A percentile compares a stretch with the other conserved stretches of the same genome.
Evolutionary conservation across 2,113 vertebrate species (phyloP).

Genomic region (Chaetodon trifascialis): DNA sequence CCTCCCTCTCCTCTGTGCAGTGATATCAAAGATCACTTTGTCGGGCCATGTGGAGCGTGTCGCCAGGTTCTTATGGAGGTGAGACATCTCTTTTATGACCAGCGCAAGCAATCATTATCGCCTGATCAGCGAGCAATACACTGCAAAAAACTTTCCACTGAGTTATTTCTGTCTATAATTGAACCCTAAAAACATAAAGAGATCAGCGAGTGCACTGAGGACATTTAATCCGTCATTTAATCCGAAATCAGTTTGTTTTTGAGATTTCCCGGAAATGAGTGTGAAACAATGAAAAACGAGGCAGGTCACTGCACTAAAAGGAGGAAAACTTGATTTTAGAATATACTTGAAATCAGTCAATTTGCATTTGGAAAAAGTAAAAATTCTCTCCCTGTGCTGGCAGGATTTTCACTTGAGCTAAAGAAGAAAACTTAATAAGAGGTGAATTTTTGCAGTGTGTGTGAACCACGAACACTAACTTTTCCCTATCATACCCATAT

Average conservation of each 20-base stretch:
- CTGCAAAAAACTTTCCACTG: neutral
- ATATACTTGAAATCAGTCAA: neutral
- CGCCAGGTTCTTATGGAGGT: constrained; percentile 97
- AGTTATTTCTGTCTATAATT: neutral
- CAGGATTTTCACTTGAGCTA: neutral
- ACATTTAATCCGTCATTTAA: too few relatives aligned
- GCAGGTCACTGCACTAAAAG: too few relatives aligned
- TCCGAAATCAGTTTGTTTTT: too few relatives aligned
- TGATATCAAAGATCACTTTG: constrained; percentile 87
- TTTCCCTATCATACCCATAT: neutral
- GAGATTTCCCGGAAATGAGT: too few relatives aligned
- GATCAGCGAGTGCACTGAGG: too few relatives aligned
- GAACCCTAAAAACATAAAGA: neutral
- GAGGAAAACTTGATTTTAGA: neutral
- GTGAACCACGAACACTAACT: neutral
- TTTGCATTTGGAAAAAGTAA: neutral
- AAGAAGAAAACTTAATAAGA: neutral
- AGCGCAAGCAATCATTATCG: neutral
- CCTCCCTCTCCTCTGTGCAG: constrained; percentile 68
- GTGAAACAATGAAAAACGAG: too few relatives aligned
- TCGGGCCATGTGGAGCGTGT: constrained; percentile 91
- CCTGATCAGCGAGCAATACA: neutral
- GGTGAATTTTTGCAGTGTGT: neutral
- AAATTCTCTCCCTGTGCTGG: neutral
- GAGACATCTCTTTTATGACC: constrained; percentile 41